phyloP scores from a whole-genome alignment of 2,888 invertebrate genomes.

The Bellardia pandia region DNA sequence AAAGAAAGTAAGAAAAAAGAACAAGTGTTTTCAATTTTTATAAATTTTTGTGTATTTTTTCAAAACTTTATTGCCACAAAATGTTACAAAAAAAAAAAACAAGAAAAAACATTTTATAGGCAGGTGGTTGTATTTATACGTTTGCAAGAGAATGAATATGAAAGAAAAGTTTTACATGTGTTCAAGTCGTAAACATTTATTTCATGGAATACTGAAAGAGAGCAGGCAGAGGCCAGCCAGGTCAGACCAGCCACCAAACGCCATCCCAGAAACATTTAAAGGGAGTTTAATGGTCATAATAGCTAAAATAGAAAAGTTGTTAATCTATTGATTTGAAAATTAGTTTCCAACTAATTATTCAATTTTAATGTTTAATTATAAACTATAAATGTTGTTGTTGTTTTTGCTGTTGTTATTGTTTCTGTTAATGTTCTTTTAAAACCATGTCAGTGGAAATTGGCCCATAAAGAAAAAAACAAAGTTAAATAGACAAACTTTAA shows the following conservation, averaged over 20 bases:
- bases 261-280: conserved; percentile 17
- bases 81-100: background rate
- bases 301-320: conserved; percentile 35
- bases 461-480: conserved; percentile 33
- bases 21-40: conserved; percentile 55
- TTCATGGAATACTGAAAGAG: background rate
- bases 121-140: conserved; percentile 37
- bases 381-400: conserved; percentile 16
- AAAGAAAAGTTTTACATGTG: conserved; percentile 39
- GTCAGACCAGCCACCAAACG: background rate
- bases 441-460: conserved; percentile 36
- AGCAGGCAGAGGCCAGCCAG: background rate
- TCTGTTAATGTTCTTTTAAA: conserved; percentile 7
- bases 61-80: conserved; percentile 14
- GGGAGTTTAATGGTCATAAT: conserved; percentile 20
- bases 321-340: conserved; percentile 63
- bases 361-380: conserved; percentile 56
- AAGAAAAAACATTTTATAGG: conserved; percentile 32
- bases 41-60: conserved; percentile 34
- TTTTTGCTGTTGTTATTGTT: background rate
- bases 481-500: conserved; percentile 48
- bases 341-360: conserved; percentile 66
- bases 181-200: conserved; percentile 39
- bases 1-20: conserved; percentile 36
- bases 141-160: background rate